Base-by-base conservation (phyloP, 2,797 vertebrate species). In the Meda fulgida region DNA sequence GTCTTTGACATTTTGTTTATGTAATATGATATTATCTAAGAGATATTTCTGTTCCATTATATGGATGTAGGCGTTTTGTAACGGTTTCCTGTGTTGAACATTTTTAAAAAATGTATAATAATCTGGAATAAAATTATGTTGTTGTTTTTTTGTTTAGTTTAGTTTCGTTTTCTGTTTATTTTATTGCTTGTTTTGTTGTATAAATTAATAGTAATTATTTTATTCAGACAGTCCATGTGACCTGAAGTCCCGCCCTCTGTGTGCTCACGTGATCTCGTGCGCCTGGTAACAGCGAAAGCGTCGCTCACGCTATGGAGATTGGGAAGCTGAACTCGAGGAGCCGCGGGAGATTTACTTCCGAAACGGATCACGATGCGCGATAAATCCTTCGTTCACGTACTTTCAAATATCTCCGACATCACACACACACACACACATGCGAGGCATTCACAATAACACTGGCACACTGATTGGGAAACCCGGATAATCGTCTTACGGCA, bases 251-350 rank as follows among this genome's bases (percentile, higher is more conserved):
- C 84, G 67, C 78, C 67, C 23, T 10, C 23, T 23, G 23, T 23
- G 7, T 23, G 8, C 11, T 51, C 81, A 96, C 95, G 93, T 96
- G 87, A 86, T 55, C 72, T 23, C 10, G 36, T 69, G 63, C 23
- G 70, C 87, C 53, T 86, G 38, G 84, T 81, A 80, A 84, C 87
- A 21, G 65, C n/a, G 77, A 81, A 88, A 81, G 87, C 87, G 87
- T 88, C 84, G 72, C 81, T 75, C 78, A 14, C 58, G 72, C 48
- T 1, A 29, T 73, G 71, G 21, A 72, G 34, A 26, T n/a, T 23
- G 80, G 16, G n/a, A 72, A 70, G 60, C 76, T 36, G 82, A 5
- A 14, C n/a, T 21, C 60, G 31, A 38, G 36, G 31, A 51, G 26
- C 38, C 23, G 63, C 13, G n/a, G 43, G 46, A 80, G 79, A 76